Evolutionary conservation across 2,113 vertebrate species (phyloP).

Genomic region (Edolisoma coerulescens): DNA sequence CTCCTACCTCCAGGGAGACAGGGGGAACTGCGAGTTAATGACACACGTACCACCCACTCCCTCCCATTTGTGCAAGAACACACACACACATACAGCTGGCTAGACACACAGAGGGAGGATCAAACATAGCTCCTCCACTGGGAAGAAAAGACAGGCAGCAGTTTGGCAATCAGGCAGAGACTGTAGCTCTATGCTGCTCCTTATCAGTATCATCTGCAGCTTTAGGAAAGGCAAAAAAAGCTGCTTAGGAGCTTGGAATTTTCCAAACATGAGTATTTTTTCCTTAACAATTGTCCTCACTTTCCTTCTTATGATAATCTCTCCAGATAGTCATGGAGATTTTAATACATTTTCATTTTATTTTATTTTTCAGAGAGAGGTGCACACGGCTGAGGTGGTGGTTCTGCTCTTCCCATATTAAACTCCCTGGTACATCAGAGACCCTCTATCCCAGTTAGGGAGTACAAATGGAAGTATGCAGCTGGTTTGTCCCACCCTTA

Average conservation of each 20-base stretch:
- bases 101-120: not conserved
- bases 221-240: not conserved
- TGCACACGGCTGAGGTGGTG: not conserved
- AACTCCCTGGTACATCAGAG: not conserved
- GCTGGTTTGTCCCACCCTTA: not conserved
- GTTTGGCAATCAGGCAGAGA: not conserved
- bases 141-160: not conserved
- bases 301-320: not conserved
- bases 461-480: not conserved
- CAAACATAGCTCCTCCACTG: not conserved
- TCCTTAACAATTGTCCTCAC: not conserved
- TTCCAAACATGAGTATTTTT: not conserved
- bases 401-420: not conserved
- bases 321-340: not conserved
- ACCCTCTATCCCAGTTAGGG: not conserved
- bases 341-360: not conserved
- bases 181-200: not conserved
- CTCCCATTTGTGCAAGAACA: not conserved
- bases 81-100: not conserved
- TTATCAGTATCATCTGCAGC: not conserved
- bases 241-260: not conserved
- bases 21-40: not conserved
- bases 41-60: not conserved
- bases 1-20: not conserved
- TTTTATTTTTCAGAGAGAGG: not conserved